These are phyloP conservation scores for Stenolophus ochropezus DNA, from an alignment of 2,888 invertebrate genomes.

Conservation along the genomic window DNA sequence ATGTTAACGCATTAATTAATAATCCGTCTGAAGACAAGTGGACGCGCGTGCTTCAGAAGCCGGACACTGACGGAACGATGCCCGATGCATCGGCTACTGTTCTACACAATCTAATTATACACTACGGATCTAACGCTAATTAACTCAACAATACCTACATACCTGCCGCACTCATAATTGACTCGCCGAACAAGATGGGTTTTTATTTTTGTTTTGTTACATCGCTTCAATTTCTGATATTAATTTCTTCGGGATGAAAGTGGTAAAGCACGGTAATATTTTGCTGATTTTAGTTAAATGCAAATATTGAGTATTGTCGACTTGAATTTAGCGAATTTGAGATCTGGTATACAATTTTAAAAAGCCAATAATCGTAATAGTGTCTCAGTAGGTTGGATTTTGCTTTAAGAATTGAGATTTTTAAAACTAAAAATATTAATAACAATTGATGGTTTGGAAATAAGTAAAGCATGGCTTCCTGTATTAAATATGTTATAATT, in stretches of 20 bases:
- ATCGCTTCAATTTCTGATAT: not conserved
- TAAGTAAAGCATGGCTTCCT: too few species aligned
- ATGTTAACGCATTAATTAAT: conserved; percentile 17
- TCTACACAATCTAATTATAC: conserved; percentile 35
- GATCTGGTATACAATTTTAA: too few species aligned
- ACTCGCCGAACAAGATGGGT: not conserved
- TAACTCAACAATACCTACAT: not conserved
- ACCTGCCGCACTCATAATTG: not conserved
- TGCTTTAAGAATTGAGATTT: too few species aligned
- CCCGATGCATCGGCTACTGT: not conserved
- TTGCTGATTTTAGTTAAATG: not conserved
- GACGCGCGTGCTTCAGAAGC: not conserved
- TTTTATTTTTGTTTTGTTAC: not conserved
- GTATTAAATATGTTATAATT: too few species aligned
- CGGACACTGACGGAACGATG: not conserved
- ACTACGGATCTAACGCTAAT: conserved; percentile 2
- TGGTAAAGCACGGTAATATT: not conserved
- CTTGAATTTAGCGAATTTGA: too few species aligned
- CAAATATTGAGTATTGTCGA: too few species aligned
- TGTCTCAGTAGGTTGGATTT: too few species aligned
- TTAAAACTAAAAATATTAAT: too few species aligned
- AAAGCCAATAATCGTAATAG: too few species aligned
- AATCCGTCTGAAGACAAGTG: not conserved
- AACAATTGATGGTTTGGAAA: too few species aligned
- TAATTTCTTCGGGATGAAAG: too few species aligned